These are phyloP conservation scores for Sinocyclocheilus rhinocerous DNA, from an alignment of 2,113 vertebrate species.

Conservation along the genomic window DNA sequence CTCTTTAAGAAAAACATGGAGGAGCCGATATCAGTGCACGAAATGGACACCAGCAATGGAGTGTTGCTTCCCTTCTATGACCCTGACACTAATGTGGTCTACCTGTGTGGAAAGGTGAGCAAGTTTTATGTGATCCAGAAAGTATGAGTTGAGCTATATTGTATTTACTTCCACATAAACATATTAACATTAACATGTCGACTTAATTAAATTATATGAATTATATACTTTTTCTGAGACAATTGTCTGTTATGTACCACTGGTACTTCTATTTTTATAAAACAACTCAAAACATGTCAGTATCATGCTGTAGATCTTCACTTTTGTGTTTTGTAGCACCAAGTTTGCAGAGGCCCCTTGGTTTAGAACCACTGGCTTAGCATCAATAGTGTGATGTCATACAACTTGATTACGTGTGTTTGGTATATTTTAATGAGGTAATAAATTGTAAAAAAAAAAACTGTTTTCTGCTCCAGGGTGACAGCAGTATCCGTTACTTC, in stretches of 20 bases:
- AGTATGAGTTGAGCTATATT: not conserved
- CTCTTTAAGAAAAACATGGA: constrained; percentile 89
- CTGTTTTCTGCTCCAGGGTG: constrained; percentile 77
- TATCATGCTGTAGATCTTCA: not conserved
- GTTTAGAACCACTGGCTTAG: not conserved
- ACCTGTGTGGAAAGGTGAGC: constrained; percentile 94
- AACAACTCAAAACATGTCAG: no score
- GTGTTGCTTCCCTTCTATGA: constrained; percentile 95
- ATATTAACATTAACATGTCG: no score
- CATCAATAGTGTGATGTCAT: not conserved
- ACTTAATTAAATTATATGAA: not conserved
- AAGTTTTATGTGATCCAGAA: not conserved
- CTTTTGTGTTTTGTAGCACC: not conserved
- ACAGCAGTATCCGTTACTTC: constrained; percentile 99
- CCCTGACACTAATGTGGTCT: constrained; percentile 92
- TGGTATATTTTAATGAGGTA: not conserved
- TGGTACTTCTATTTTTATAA: no score
- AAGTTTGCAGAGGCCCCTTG: not conserved
- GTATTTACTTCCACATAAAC: not conserved
- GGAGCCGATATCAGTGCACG: constrained; percentile 92
- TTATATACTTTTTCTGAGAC: no score
- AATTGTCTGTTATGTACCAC: no score
- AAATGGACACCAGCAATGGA: constrained; percentile 97
- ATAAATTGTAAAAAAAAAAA: no score
- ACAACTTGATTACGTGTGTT: no score